These are phyloP conservation scores for Etheostoma perlongum DNA, from an alignment of 2,797 vertebrate genomes.

Conservation along the genomic window DNA sequence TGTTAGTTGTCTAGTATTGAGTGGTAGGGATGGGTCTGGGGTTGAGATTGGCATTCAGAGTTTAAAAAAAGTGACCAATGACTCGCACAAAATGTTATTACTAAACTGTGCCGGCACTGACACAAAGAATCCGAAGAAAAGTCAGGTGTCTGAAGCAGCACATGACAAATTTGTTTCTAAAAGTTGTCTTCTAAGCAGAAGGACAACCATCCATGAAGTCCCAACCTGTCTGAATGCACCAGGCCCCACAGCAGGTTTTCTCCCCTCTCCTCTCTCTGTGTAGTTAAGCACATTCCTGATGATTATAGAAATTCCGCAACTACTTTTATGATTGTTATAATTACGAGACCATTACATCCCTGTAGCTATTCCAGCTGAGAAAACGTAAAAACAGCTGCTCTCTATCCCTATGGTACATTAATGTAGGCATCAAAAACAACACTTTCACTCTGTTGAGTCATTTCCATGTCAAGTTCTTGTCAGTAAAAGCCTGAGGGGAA, in stretches of 20 bases:
- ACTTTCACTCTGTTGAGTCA: constrained; percentile 61
- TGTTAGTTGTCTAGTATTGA: constrained; percentile 15
- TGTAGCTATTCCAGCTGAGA: constrained; percentile 65
- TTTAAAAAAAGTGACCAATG: constrained; percentile 44
- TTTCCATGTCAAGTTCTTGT: constrained; percentile 48
- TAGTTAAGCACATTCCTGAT: constrained; percentile 61
- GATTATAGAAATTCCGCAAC: constrained; percentile 64
- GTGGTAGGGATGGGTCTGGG: constrained; percentile 1
- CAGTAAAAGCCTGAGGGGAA: constrained; percentile 52
- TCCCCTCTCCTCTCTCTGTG: constrained; percentile 21
- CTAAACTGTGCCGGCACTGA: constrained; percentile 52
- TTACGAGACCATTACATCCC: constrained; percentile 65
- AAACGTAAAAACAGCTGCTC: constrained; percentile 69
- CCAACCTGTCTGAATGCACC: constrained; percentile 37
- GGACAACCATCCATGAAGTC: constrained; percentile 20
- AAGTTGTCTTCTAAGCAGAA: constrained; percentile 40
- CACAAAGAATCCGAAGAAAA: constrained; percentile 17
- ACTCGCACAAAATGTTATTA: constrained; percentile 25
- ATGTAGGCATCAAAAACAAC: constrained; percentile 36
- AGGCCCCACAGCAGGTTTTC: constrained; percentile 36
- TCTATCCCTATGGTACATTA: constrained; percentile 19
- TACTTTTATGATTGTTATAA: constrained; percentile 71
- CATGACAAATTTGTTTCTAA: constrained; percentile 36
- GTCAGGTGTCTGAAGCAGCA: constrained; percentile 29
- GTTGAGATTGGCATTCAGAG: constrained; percentile 28